A percentile compares a stretch with the other conserved stretches of the same genome.
Conservation (phyloP, 2,888 invertebrate genomes). For the Dolichomitus sp. region DNA sequence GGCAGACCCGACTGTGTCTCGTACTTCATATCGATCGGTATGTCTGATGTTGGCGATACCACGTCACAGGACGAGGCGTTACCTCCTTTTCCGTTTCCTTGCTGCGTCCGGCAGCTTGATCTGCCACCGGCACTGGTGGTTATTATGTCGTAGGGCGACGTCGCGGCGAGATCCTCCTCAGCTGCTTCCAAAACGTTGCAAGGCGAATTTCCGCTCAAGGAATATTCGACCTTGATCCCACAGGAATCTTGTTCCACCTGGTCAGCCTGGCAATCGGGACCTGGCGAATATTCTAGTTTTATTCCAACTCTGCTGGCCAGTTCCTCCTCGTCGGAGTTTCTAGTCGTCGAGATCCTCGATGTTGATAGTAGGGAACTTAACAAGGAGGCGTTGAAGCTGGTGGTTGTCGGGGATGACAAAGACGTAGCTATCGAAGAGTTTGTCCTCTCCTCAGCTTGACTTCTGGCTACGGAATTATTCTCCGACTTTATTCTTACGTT, state of each 20-base stretch:
- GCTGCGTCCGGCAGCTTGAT: constrained; percentile 46
- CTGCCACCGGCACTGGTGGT: constrained; percentile 69
- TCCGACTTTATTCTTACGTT: constrained; percentile 80
- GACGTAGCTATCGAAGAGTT: constrained; percentile 43
- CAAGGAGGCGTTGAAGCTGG: constrained; percentile 74
- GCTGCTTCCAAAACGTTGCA: constrained; percentile 75
- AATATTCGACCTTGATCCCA: constrained; percentile 77
- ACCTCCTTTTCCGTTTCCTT: constrained; percentile 49
- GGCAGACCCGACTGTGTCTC: constrained; percentile 82
- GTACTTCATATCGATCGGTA: constrained; percentile 84
- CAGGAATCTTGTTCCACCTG: constrained; percentile 65
- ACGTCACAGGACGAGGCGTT: constrained; percentile 67
- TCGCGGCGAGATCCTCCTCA: constrained; percentile 75
- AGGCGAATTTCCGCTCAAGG: constrained; percentile 68
- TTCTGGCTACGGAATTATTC: constrained; percentile 65
- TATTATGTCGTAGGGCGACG: constrained; percentile 80
- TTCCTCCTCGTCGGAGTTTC: constrained; percentile 70
- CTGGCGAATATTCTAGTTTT: constrained; percentile 74
- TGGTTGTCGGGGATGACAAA: constrained; percentile 61
- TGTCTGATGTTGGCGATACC: constrained; percentile 75
- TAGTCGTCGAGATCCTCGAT: constrained; percentile 72
- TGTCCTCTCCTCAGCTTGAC: constrained; percentile 67
- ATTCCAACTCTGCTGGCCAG: constrained; percentile 60
- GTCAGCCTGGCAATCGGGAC: constrained; percentile 55
- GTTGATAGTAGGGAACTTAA: constrained; percentile 78